phyloP scores from a whole-genome alignment of 2,888 invertebrate species.

The Caenorhabditis sulstoni region DNA sequence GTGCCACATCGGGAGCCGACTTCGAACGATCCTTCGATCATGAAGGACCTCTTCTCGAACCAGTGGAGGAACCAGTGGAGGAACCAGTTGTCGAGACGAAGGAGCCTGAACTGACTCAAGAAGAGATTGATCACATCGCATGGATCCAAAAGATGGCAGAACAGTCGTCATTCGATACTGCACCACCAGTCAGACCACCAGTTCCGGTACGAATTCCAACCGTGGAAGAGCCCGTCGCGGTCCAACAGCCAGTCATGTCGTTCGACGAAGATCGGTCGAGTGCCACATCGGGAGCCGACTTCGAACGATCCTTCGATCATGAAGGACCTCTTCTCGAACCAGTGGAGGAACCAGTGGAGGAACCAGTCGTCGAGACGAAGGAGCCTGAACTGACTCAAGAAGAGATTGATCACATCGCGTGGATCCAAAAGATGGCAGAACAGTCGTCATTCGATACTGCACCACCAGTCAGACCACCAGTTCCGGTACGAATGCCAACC shows the following conservation, averaged over 20 bases:
- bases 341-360: conserved; percentile 9
- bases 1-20: conserved; percentile 62
- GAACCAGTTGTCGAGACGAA: conserved; percentile 20
- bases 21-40: conserved; percentile 45
- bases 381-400: conserved; percentile 29
- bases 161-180: conserved; percentile 42
- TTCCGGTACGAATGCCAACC: conserved; percentile 16
- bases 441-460: conserved; percentile 34
- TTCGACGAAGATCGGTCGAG: conserved; percentile 35
- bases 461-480: conserved; percentile 17
- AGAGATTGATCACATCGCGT: conserved; percentile 55
- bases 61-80: conserved; percentile 5
- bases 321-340: conserved; percentile 10
- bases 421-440: conserved; percentile 45
- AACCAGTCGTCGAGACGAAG: too few relatives aligned
- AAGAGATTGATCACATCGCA: conserved; percentile 56
- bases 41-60: too few relatives aligned
- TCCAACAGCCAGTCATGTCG: not conserved
- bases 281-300: conserved; percentile 56
- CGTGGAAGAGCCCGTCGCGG: conserved; percentile 5
- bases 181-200: conserved; percentile 14
- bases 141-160: conserved; percentile 38
- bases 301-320: conserved; percentile 27
- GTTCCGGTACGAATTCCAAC: conserved; percentile 27
- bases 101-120: conserved; percentile 39